A percentile compares a stretch with the other conserved stretches of the same genome.
Evolutionary conservation across 1,140 invertebrate species (phyloP).

Genomic region (Archivesica marissinica): DNA sequence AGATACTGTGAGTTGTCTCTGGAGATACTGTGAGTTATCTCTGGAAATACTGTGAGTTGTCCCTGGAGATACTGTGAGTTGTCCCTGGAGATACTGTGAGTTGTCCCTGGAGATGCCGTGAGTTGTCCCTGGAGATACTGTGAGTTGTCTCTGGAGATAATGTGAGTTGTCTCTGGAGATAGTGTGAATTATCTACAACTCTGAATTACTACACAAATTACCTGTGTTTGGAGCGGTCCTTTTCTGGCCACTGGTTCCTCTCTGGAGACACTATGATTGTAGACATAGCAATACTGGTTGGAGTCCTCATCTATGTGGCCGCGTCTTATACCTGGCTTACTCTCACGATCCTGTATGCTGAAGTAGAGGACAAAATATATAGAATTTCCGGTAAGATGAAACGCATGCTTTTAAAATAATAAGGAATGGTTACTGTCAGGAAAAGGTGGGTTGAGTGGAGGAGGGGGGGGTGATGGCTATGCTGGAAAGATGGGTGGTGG

Average conservation of each 20-base stretch:
- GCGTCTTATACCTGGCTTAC: neutral
- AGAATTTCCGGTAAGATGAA: too few species aligned
- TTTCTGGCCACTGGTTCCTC: neutral
- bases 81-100: too few species aligned
- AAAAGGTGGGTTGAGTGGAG: too few species aligned
- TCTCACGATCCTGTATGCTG: neutral
- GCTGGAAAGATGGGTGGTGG: too few species aligned
- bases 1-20: too few species aligned
- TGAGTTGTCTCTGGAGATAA: neutral
- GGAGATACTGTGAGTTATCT: too few species aligned
- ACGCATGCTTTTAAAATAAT: too few species aligned
- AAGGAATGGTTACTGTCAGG: too few species aligned
- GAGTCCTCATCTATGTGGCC: constrained; percentile 23
- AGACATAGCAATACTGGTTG: constrained; percentile 10
- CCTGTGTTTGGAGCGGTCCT: neutral
- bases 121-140: neutral
- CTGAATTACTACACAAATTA: neutral
- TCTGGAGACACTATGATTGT: neutral
- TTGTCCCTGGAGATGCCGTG: neutral
- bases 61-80: too few species aligned
- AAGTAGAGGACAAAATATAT: too few species aligned
- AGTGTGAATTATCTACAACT: neutral
- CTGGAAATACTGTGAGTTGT: too few species aligned
- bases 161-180: neutral
- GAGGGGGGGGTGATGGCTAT: too few species aligned